Conservation (phyloP, 1,140 invertebrate genomes). For the Pygmarrhopalites habei region DNA sequence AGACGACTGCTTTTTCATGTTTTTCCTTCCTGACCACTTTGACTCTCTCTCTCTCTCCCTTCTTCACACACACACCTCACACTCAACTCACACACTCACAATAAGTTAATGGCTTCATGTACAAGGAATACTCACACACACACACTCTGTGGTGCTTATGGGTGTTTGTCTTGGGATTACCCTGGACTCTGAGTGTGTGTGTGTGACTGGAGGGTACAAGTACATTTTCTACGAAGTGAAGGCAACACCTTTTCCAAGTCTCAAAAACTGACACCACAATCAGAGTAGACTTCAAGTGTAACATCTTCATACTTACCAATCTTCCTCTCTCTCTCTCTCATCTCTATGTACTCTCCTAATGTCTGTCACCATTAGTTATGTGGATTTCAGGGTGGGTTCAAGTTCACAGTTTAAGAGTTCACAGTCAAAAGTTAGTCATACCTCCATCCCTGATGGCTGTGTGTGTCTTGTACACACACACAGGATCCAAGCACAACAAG, state of each 20-base stretch:
- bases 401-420: neutral
- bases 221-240: neutral
- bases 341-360: neutral
- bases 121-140: too few relatives aligned
- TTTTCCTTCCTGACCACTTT: neutral
- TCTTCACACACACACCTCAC: too few relatives aligned
- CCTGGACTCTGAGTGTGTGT: too few relatives aligned
- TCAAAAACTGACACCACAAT: too few relatives aligned
- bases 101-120: neutral
- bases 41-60: neutral
- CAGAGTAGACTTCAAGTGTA: constrained; percentile 2
- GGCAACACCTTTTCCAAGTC: neutral
- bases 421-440: too few relatives aligned
- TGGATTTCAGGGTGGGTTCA: constrained; percentile 6
- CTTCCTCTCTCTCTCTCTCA: too few relatives aligned
- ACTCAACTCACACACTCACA: neutral
- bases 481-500: too few relatives aligned
- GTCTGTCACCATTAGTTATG: constrained; percentile 9
- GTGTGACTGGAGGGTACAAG: too few relatives aligned
- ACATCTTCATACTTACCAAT: constrained; percentile 12
- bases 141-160: too few relatives aligned
- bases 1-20: neutral
- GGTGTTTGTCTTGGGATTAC: too few relatives aligned
- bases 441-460: too few relatives aligned
- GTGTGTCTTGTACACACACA: too few relatives aligned